Percentiles rank a stretch among this genome's conserved stretches.
These are phyloP conservation scores for Sipha maydis DNA, from an alignment of 2,888 invertebrate species.

Conservation along the genomic window DNA sequence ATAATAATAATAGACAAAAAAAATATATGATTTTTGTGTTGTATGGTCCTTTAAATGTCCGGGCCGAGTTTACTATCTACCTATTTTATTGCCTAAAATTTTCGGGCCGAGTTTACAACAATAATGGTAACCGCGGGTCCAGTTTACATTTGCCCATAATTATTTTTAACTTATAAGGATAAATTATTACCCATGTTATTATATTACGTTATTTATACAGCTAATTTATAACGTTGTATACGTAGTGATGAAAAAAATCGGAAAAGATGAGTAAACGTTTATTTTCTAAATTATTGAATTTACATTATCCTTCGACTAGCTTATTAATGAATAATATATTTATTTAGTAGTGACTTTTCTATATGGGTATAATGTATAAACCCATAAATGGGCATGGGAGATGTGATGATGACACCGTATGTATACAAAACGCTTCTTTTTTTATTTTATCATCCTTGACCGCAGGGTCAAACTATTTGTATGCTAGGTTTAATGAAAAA, in stretches of 20 bases:
- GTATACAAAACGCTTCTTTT: conserved; percentile 26
- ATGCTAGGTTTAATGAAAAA: conserved; percentile 27
- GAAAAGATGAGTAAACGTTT: neutral
- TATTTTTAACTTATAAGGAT: neutral
- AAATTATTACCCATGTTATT: neutral
- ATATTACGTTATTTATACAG: neutral
- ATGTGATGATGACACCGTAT: conserved; percentile 45
- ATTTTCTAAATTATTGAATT: neutral
- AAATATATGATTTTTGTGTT: too few species aligned
- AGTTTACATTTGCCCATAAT: too few species aligned
- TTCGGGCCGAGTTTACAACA: too few species aligned
- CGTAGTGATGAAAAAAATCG: neutral
- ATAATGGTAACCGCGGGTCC: too few species aligned
- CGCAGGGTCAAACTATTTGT: conserved; percentile 29
- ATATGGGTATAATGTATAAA: conserved; percentile 37
- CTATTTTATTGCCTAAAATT: too few species aligned
- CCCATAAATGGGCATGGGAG: conserved; percentile 44
- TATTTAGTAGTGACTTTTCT: conserved; percentile 31
- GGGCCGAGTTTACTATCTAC: too few species aligned
- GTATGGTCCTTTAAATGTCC: too few species aligned
- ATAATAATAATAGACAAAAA: too few species aligned
- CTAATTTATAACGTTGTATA: neutral
- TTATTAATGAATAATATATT: conserved; percentile 38
- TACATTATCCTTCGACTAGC: conserved; percentile 26
- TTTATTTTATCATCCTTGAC: conserved; percentile 51